Percentiles rank a stretch among this genome's conserved stretches.
phyloP scores from a whole-genome alignment of 2,113 vertebrate species.

The Sapajus apella region DNA sequence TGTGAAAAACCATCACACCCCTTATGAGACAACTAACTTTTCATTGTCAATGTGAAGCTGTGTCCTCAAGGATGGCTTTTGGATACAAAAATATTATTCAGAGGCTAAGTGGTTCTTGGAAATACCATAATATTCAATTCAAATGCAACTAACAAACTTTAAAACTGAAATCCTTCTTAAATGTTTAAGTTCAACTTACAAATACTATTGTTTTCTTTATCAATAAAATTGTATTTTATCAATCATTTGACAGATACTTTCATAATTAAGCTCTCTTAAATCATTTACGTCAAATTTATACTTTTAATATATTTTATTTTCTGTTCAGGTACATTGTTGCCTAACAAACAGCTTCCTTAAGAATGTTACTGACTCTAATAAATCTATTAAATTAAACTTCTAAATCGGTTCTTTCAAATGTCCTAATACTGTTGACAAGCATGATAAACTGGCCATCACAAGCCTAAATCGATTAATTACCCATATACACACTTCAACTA shows the following conservation, averaged over 20 bases:
- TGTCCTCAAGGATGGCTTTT: constrained; percentile 54
- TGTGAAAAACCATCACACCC: constrained; percentile 63
- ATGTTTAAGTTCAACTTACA: constrained; percentile 43
- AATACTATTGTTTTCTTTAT: constrained; percentile 52
- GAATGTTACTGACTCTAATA: constrained; percentile 48
- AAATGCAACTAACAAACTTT: constrained; percentile 63
- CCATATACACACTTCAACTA: not conserved
- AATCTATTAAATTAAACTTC: constrained; percentile 35
- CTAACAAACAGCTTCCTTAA: constrained; percentile 20
- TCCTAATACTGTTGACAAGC: constrained; percentile 30
- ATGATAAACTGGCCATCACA: not conserved
- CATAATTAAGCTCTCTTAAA: not conserved
- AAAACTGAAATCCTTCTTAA: constrained; percentile 44
- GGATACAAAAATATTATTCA: constrained; percentile 68
- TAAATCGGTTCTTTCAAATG: constrained; percentile 49
- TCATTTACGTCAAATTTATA: not conserved
- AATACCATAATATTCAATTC: constrained; percentile 24
- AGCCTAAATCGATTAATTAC: constrained; percentile 50
- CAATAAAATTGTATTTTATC: constrained; percentile 41
- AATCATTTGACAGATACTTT: not conserved
- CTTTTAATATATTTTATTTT: constrained; percentile 47
- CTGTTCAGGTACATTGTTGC: constrained; percentile 3
- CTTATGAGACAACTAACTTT: constrained; percentile 65
- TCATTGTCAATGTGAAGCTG: constrained; percentile 52
- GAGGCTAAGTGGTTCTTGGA: constrained; percentile 58